Conservation (phyloP, 2,113 vertebrate genomes). For the Lophura nycthemera region DNA sequence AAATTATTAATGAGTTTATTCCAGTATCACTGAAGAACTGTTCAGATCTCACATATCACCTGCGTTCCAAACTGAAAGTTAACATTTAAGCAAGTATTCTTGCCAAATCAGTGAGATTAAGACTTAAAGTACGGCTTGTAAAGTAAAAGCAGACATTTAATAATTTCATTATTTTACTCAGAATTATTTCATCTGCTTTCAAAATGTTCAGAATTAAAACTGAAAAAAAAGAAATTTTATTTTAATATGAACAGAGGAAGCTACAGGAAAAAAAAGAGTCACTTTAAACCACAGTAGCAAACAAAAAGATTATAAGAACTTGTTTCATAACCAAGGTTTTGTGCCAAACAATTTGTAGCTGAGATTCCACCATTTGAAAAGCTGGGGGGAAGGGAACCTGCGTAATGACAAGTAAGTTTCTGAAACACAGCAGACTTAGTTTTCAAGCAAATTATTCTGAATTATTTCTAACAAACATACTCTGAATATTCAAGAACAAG, state of each 20-base stretch:
- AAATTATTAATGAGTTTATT: neutral
- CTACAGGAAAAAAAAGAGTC: neutral
- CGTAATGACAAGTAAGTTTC: neutral
- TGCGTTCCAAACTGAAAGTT: neutral
- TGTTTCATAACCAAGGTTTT: neutral
- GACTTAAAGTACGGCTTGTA: neutral
- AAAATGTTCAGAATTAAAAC: neutral
- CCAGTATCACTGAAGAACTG: neutral
- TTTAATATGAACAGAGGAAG: constrained; percentile 32
- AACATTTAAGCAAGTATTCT: neutral
- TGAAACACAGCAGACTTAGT: neutral
- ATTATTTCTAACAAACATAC: neutral
- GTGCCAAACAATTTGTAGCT: neutral
- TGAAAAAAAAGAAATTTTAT: neutral
- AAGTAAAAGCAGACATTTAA: neutral
- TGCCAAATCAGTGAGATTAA: neutral
- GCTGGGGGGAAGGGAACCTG: neutral
- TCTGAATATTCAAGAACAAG: neutral
- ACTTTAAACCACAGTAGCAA: neutral
- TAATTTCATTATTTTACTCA: neutral
- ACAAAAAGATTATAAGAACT: neutral
- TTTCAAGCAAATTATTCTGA: neutral
- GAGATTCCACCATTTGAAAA: neutral
- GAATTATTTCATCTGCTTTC: neutral
- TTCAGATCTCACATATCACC: neutral